phyloP scores from a whole-genome alignment of 2,113 vertebrate genomes.

The Carollia perspicillata region DNA sequence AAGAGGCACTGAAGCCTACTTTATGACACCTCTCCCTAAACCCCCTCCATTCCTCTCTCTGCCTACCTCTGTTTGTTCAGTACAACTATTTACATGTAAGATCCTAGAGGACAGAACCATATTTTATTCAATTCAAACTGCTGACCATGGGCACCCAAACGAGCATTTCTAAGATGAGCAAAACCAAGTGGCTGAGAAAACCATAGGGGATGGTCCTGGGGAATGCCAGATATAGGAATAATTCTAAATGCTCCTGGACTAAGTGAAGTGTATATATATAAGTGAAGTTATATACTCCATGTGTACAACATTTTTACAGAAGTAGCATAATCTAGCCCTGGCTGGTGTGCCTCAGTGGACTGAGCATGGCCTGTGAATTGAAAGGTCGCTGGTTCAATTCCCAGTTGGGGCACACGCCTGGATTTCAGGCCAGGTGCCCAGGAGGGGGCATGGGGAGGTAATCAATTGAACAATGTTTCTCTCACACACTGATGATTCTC shows the following conservation, averaged over 20 bases:
- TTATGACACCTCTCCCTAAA: not conserved
- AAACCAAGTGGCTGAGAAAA: slow-evolving; percentile 37
- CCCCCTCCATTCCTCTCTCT: not conserved
- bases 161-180: slow-evolving; percentile 15
- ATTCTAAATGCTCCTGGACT: slow-evolving; percentile 23
- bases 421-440: no score
- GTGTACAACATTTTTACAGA: no score
- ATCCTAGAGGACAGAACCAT: not conserved
- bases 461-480: no score
- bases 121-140: not conserved
- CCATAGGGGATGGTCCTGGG: not conserved
- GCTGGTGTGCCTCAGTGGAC: no score
- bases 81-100: slow-evolving; percentile 15
- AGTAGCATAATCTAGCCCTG: no score
- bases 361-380: no score
- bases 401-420: no score
- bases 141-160: not conserved
- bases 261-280: no score
- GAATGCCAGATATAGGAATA: slow-evolving; percentile 1
- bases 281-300: no score
- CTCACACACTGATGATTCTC: no score
- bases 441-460: no score
- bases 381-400: no score
- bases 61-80: not conserved
- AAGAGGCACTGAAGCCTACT: not conserved